Base-by-base conservation (phyloP, 1,140 invertebrate species). In the Drosophila sucinea region DNA sequence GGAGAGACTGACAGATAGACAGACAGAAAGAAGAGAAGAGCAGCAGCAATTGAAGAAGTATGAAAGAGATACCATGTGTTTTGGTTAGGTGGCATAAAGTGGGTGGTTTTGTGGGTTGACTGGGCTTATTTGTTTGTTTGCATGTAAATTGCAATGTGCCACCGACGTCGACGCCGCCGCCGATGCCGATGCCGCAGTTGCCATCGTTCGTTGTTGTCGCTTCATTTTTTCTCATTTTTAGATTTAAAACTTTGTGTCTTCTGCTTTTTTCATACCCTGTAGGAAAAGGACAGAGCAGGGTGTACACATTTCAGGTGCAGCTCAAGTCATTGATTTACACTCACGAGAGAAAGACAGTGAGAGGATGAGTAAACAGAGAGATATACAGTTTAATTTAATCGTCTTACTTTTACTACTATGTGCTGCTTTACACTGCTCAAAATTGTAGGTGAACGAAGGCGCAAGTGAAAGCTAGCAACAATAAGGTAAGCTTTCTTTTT, bases 121-220 rank as follows among this genome's bases (percentile, higher is more conserved):
- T 70, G 76, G 54, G 65, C 78, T 81, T 74, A 81, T 86, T 84
- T 87, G 79, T 82, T 86, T 86, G 83, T 86, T 86, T 86, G 82
- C 83, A 87, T 86, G 77, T 87, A 87, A 87, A 86, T 87, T 86
- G 82, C 83, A 87, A 81, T 86, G 78, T 79, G 78, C 74, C 82
- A 56, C 55, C 63, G 60, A 35, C 67, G 51, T 54, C 51, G 63
- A 40, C 51, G 41, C 51, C 40, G 11, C 69, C 81, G 58, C 54
- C 66, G 55, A 32, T 64, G 47, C 57, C 55, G 61, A 41, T 47
- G 44, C 51, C 44, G 44, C 41, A 62, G 57, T 33, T 67, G 44
- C 60, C 61, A 57, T 55, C 44, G 40, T 35, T 44, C 41, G 41
- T 23, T 11, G 10, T 7, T 1, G 7, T 0, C 1, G 10, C 30